Conservation (phyloP, 2,797 vertebrate genomes). For the Acropternis orthonyx region DNA sequence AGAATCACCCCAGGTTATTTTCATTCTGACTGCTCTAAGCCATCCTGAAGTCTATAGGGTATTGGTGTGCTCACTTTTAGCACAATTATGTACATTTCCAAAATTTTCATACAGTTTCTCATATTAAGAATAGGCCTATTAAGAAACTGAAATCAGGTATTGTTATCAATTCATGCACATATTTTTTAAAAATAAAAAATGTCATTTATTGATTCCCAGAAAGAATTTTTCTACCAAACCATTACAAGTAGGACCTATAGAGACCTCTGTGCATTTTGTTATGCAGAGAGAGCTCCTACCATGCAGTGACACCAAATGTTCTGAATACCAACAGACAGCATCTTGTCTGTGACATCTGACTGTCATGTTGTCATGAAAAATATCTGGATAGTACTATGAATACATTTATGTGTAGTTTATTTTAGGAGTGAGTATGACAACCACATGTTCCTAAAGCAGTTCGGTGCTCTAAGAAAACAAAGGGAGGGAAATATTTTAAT, state of each 20-base stretch:
- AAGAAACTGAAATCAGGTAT: neutral
- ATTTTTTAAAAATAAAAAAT: neutral
- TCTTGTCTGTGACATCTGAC: constrained; percentile 44
- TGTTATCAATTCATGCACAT: neutral
- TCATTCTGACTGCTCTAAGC: neutral
- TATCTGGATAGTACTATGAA: neutral
- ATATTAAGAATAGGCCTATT: neutral
- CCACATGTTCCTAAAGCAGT: neutral
- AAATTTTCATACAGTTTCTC: neutral
- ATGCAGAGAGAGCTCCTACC: neutral
- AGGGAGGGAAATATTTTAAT: constrained; percentile 6
- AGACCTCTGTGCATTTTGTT: neutral
- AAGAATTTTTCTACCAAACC: neutral
- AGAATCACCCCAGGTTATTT: neutral
- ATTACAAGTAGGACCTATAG: neutral
- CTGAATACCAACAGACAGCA: neutral
- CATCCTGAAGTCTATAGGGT: neutral
- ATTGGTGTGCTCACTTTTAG: neutral
- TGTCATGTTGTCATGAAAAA: constrained; percentile 22
- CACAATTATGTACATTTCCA: neutral
- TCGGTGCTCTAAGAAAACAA: neutral
- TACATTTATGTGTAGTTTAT: neutral
- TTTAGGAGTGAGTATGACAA: constrained; percentile 28
- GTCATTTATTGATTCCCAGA: neutral
- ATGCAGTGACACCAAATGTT: neutral